Evolutionary conservation across 2,797 vertebrate genomes (phyloP).

Genomic region (Sciaenops ocellatus): DNA sequence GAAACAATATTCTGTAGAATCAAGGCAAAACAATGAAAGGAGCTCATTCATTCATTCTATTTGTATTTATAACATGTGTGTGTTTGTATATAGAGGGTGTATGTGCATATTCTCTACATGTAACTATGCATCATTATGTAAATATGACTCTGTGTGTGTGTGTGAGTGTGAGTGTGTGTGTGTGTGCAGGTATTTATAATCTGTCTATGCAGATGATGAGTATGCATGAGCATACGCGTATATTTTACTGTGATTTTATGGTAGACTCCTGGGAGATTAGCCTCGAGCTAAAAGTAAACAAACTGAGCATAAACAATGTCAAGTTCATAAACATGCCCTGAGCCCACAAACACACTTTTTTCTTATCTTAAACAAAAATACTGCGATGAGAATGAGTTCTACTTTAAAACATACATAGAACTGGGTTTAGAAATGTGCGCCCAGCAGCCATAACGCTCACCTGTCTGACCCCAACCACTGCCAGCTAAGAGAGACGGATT

Average conservation of each 20-base stretch:
- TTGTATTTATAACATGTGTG: background rate
- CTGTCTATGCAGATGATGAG: background rate
- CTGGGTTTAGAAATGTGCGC: background rate
- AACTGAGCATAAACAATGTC: background rate
- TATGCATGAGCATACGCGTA: background rate
- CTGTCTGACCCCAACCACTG: background rate
- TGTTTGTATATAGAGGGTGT: background rate
- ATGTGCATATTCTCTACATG: background rate
- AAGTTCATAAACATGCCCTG: background rate
- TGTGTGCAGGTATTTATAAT: background rate
- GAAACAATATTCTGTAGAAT: background rate
- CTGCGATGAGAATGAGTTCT: background rate
- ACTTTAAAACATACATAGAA: background rate
- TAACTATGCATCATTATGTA: background rate
- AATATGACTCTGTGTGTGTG: background rate
- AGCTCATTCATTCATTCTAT: background rate
- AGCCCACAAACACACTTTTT: background rate
- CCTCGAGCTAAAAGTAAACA: background rate
- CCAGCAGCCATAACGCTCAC: slow-evolving; percentile 3
- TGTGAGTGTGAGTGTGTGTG: no score
- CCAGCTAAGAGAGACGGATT: background rate
- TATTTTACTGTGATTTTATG: background rate
- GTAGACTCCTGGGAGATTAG: background rate
- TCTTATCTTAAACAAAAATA: background rate
- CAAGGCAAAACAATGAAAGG: background rate